phyloP scores from a whole-genome alignment of 2,888 invertebrate genomes.

The Strigamia crassipes region DNA sequence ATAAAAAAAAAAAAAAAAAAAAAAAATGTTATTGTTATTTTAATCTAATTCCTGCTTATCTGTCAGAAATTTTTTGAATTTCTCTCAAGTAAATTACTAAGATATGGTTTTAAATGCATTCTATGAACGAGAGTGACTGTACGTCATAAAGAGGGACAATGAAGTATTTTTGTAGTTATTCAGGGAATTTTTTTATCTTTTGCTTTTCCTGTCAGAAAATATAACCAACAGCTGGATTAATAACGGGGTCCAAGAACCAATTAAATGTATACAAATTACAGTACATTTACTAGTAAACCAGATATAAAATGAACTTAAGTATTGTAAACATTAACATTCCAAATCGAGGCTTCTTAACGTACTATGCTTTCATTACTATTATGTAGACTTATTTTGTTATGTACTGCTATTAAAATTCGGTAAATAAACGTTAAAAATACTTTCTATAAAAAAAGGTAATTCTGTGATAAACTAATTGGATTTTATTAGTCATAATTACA shows the following conservation, averaged over 20 bases:
- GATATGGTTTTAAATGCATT: too few species aligned
- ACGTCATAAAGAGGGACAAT: too few species aligned
- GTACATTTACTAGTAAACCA: not conserved
- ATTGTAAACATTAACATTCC: conserved; percentile 16
- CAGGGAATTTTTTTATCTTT: too few species aligned
- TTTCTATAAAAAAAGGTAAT: not conserved
- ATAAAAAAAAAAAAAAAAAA: too few species aligned
- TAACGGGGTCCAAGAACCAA: not conserved
- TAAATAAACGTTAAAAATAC: not conserved
- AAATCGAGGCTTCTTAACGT: not conserved
- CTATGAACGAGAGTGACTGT: too few species aligned
- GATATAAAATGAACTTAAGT: not conserved
- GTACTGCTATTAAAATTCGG: not conserved
- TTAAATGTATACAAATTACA: not conserved
- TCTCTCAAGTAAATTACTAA: too few species aligned
- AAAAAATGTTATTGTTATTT: too few species aligned
- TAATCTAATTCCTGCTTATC: too few species aligned
- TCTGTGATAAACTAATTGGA: not conserved
- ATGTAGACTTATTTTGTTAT: not conserved
- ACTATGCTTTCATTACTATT: too few species aligned
- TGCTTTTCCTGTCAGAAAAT: not conserved
- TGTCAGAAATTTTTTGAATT: too few species aligned
- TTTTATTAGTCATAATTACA: not conserved
- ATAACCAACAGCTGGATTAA: not conserved
- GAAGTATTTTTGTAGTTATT: too few species aligned